A percentile compares a stretch with the other conserved stretches of the same genome.
These are phyloP conservation scores for Lamprotornis superbus DNA, from an alignment of 2,113 vertebrate genomes.

Conservation along the genomic window DNA sequence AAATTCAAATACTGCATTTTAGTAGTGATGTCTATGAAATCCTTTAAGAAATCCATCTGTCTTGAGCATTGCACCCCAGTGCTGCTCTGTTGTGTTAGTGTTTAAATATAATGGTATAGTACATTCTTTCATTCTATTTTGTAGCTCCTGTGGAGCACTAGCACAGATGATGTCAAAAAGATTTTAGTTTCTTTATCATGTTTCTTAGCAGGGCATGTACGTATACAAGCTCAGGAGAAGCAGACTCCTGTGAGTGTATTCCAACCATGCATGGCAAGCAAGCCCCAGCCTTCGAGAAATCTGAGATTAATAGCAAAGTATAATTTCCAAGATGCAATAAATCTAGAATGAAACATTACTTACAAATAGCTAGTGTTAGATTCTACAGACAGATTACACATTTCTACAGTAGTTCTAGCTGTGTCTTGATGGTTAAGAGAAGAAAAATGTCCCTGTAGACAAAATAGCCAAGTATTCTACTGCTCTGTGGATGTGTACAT, in stretches of 20 bases:
- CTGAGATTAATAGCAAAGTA: background rate
- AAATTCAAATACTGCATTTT: background rate
- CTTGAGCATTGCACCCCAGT: background rate
- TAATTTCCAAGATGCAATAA: background rate
- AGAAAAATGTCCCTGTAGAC: background rate
- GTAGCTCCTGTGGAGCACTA: background rate
- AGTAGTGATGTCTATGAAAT: background rate
- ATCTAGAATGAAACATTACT: background rate
- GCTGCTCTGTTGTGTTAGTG: background rate
- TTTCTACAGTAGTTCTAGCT: background rate
- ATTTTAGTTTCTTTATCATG: background rate
- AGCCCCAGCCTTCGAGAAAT: background rate
- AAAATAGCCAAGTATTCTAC: background rate
- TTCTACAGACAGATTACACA: background rate
- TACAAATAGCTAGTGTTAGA: background rate
- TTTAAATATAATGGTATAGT: background rate
- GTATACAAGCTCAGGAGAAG: background rate
- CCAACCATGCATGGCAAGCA: background rate
- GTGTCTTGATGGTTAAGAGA: background rate
- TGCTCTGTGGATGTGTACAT: background rate
- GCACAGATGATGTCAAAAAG: background rate
- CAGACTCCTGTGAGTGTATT: background rate
- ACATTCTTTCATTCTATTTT: background rate
- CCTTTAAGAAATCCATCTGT: background rate
- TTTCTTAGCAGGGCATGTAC: background rate